Conservation (phyloP, 2,797 vertebrate genomes). For the Lagocephalus sceleratus region DNA sequence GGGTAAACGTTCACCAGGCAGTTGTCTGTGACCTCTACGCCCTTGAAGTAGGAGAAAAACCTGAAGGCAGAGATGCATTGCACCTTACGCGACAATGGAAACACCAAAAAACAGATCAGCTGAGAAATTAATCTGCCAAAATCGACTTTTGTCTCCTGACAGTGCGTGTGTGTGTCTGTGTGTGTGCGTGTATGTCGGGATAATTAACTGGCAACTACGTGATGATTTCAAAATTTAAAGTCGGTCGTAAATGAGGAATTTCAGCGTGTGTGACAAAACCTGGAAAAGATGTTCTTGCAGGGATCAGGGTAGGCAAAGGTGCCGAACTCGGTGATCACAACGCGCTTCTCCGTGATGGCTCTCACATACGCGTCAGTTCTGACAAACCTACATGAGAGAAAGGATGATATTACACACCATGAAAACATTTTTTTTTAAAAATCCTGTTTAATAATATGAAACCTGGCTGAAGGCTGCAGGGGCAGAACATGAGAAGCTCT, state of each 20-base stretch:
- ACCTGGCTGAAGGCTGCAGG: neutral
- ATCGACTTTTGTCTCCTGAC: too few species aligned
- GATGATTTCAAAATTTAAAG: too few species aligned
- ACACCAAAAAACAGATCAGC: too few species aligned
- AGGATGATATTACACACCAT: neutral
- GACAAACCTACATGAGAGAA: conserved; percentile 80
- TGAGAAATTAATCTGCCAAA: too few species aligned
- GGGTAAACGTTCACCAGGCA: conserved; percentile 95
- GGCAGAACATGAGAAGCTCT: conserved; percentile 12
- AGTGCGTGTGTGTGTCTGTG: too few species aligned
- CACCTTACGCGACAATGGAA: too few species aligned
- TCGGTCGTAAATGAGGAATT: neutral
- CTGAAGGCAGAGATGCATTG: conserved; percentile 60
- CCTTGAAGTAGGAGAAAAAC: conserved; percentile 98
- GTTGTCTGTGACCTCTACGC: conserved; percentile 95
- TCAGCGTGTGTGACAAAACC: conserved; percentile 68
- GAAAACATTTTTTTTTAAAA: too few species aligned
- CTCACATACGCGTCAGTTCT: conserved; percentile 90
- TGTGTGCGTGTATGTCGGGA: too few species aligned
- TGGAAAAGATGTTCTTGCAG: conserved; percentile 99
- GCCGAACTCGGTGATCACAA: conserved; percentile 96
- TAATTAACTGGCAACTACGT: too few species aligned
- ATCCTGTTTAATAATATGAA: neutral
- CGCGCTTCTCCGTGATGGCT: conserved; percentile 93
- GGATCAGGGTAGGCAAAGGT: conserved; percentile 95